Evolutionary conservation across 2,888 invertebrate species (phyloP).

Genomic region (Philhelius pedissequus): DNA sequence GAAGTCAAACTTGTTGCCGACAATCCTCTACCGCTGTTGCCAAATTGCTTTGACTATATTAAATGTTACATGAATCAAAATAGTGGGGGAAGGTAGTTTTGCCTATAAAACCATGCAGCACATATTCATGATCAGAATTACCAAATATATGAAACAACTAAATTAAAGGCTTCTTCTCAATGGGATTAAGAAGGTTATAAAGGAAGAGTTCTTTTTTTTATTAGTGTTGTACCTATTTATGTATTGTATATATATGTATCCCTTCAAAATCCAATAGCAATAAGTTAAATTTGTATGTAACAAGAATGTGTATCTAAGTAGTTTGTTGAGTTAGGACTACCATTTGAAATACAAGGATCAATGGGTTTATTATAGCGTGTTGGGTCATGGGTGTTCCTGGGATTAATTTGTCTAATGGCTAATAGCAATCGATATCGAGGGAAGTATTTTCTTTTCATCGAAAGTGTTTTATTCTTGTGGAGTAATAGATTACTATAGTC

Average conservation of each 20-base stretch:
- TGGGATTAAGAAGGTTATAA: not conserved
- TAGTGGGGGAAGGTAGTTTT: not conserved
- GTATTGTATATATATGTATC: too few relatives aligned
- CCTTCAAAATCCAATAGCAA: not conserved
- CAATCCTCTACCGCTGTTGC: not conserved
- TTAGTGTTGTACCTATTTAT: not conserved
- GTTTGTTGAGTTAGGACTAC: not conserved
- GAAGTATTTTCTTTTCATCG: not conserved
- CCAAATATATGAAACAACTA: not conserved
- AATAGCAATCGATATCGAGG: not conserved
- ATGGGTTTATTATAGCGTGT: not conserved
- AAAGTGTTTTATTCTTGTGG: not conserved
- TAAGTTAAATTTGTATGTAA: not conserved
- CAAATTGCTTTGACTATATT: slow-evolving; percentile 4
- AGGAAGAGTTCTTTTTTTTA: not conserved
- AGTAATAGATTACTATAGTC: not conserved
- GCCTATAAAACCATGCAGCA: not conserved
- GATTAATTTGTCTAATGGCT: slow-evolving; percentile 12
- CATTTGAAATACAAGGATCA: not conserved
- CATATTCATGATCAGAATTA: slow-evolving; percentile 8
- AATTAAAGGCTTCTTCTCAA: not conserved
- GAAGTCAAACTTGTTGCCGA: slow-evolving; percentile 17
- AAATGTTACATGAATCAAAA: not conserved
- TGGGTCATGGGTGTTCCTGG: not conserved
- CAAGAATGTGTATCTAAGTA: not conserved